These are phyloP conservation scores for Neotoxoptera formosana DNA, from an alignment of 1,140 invertebrate species.

Conservation along the genomic window DNA sequence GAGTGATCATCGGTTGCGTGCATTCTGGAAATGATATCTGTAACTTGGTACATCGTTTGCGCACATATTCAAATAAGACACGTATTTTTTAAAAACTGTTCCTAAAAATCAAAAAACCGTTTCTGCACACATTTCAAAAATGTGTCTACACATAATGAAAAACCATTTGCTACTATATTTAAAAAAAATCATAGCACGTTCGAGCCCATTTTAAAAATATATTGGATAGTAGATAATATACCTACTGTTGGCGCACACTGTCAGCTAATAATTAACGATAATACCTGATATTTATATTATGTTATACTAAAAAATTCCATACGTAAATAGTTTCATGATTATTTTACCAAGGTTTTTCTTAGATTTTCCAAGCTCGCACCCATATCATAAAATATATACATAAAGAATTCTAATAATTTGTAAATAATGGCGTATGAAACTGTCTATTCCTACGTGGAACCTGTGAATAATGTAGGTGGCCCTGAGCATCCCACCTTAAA, in stretches of 20 bases:
- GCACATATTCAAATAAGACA: too few relatives aligned
- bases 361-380: background rate
- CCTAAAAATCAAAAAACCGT: too few relatives aligned
- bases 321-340: background rate
- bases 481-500: background rate
- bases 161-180: too few relatives aligned
- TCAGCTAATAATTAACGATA: background rate
- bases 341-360: background rate
- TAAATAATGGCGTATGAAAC: background rate
- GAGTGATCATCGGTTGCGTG: too few relatives aligned
- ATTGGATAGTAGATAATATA: background rate
- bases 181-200: too few relatives aligned
- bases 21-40: too few relatives aligned
- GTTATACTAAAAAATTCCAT: too few relatives aligned
- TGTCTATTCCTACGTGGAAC: background rate
- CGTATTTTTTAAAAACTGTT: too few relatives aligned
- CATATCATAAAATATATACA: background rate
- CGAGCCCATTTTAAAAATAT: background rate
- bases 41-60: too few relatives aligned
- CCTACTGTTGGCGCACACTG: background rate
- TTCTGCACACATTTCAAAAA: too few relatives aligned
- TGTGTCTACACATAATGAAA: too few relatives aligned
- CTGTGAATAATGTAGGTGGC: background rate
- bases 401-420: background rate
- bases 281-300: background rate